These are phyloP conservation scores for Podarcis raffonei DNA, from an alignment of 2,113 vertebrate genomes.

Conservation along the genomic window DNA sequence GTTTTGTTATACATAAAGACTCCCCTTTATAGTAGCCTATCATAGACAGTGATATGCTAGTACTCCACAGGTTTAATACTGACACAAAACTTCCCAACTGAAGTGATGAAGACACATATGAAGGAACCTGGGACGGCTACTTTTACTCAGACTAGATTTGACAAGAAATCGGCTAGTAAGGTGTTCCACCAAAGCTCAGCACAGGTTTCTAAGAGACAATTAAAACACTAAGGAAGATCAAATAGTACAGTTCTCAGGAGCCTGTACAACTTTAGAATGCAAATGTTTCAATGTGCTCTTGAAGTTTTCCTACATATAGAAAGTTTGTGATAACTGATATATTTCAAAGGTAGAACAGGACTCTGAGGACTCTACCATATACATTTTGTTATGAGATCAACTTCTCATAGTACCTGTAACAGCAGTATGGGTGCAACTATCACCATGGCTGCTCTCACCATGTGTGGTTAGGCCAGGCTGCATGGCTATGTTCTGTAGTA, in stretches of 20 bases:
- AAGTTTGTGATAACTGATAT: not conserved
- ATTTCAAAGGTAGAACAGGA: not conserved
- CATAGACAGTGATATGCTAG: slow-evolving; percentile 67
- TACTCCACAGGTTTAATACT: slow-evolving; percentile 78
- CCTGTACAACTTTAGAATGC: not conserved
- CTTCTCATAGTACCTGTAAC: not conserved
- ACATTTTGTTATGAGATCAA: not conserved
- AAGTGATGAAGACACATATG: slow-evolving; percentile 70
- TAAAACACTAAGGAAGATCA: slow-evolving; percentile 1
- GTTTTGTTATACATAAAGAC: slow-evolving; percentile 67
- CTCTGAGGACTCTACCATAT: not conserved
- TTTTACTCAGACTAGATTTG: slow-evolving; percentile 57
- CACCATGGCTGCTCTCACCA: not conserved
- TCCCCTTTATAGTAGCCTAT: slow-evolving; percentile 70
- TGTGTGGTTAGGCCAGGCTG: not conserved
- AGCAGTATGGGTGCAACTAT: not conserved
- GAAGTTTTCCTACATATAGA: not conserved
- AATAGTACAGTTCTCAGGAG: not conserved
- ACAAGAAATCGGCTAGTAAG: slow-evolving; percentile 56
- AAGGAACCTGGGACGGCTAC: slow-evolving; percentile 61
- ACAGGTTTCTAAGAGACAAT: slow-evolving; percentile 38
- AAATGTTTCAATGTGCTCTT: not conserved
- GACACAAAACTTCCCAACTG: slow-evolving; percentile 73
- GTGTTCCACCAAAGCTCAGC: slow-evolving; percentile 74
- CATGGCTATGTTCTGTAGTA: not conserved